Base-by-base conservation (phyloP, 2,113 vertebrate species). In the Labeo catla region DNA sequence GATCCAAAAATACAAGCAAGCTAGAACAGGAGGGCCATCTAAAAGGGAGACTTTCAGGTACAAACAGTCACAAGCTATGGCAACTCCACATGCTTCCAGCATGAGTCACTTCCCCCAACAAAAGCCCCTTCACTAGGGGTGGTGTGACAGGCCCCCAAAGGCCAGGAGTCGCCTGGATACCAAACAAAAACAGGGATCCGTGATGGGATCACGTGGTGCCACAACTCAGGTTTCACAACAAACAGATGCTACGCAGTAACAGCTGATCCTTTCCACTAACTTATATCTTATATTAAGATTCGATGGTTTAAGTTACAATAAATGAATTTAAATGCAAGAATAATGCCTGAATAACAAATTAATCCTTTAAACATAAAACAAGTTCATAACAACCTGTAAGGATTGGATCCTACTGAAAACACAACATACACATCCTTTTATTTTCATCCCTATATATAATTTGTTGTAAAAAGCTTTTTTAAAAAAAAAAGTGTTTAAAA, bases 161-260 rank as follows among this genome's bases (percentile, higher is more conserved):
- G 87, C 84, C 83, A 89, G 84, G 89, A 87, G 94, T 93, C 93
- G 93, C 95, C 93, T 94, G 93, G 94, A 96, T 91, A 95, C 95
- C 93, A 95, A 95, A 95, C 92, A 93, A 92, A 95, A 95, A 91
- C 82, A 91, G 89, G 92, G 93, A 92, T 92, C 89, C 4, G 90
- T 92, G 93, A 95, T 86, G 92, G 90, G 28, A 87, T 98, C 97
- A 98, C 96, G 93, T 96, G 97, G 87, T 84, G 87, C 2, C 0
- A 52, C 21, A 88, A 86, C 93, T 98, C 96, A 4, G 91, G 94
- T 98, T 98, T 98, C 98, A 99, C 97, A 99, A 99, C 97, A 99
- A 97, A 97, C 97, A 96, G 95, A 95, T 94, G 94, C 92, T 94
- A 94, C 93, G 86, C 88, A 92, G 95, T 50, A 83, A 54, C 93